Conservation (phyloP, 2,113 vertebrate genomes). For the Ceyx melanurus region DNA sequence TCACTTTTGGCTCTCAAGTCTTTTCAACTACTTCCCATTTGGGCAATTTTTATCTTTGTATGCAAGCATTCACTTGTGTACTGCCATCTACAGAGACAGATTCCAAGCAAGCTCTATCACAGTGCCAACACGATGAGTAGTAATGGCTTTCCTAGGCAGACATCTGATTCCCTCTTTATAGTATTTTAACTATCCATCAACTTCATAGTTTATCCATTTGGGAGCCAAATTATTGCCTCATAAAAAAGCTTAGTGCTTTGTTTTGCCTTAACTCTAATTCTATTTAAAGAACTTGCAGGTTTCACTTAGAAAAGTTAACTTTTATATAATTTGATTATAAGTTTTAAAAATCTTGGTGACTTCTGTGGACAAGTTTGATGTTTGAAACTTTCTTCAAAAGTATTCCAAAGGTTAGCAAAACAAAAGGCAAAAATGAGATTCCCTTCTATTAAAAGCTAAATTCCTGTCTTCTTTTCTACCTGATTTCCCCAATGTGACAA, state of each 20-base stretch:
- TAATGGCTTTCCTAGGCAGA: conserved; percentile 54
- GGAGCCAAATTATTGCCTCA: conserved; percentile 61
- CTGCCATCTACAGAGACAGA: conserved; percentile 36
- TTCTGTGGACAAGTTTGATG: conserved; percentile 33
- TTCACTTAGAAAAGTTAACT: background rate
- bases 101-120: conserved; percentile 20
- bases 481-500: background rate
- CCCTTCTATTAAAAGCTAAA: background rate
- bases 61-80: background rate
- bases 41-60: background rate
- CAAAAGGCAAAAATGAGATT: background rate
- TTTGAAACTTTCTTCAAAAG: background rate
- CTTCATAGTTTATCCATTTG: conserved; percentile 47
- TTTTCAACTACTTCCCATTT: background rate
- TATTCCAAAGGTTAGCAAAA: background rate
- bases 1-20: background rate
- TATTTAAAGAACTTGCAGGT: conserved; percentile 64
- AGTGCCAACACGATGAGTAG: conserved; percentile 25
- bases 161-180: conserved; percentile 41
- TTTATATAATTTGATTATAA: conserved; percentile 53
- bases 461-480: background rate
- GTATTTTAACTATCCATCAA: conserved; percentile 34
- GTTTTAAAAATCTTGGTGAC: conserved; percentile 52
- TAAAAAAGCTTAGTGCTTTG: conserved; percentile 49
- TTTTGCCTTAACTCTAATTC: conserved; percentile 59